Evolutionary conservation across 1,140 invertebrate genomes (phyloP).

Genomic region (Ephestia elutella): DNA sequence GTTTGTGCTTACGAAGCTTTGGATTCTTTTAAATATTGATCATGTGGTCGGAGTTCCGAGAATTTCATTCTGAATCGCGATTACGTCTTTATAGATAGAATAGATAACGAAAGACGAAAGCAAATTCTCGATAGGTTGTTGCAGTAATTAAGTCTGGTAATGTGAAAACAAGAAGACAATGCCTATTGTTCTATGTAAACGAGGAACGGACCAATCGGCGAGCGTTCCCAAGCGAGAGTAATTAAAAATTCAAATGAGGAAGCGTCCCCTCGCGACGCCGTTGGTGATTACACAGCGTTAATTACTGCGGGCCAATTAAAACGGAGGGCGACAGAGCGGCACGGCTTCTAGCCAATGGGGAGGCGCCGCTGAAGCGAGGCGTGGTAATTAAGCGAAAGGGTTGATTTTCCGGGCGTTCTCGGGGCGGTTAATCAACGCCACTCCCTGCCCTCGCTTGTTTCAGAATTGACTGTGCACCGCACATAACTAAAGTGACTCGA

Average conservation of each 20-base stretch:
- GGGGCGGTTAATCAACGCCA: slow-evolving; percentile 54
- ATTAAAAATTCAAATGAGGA: slow-evolving; percentile 73
- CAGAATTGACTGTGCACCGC: background rate
- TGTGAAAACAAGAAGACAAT: slow-evolving; percentile 40
- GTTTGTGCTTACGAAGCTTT: background rate
- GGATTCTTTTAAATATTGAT: background rate
- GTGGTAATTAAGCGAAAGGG: slow-evolving; percentile 72
- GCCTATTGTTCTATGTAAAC: slow-evolving; percentile 42
- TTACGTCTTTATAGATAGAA: background rate
- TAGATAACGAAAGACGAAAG: background rate
- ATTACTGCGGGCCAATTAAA: slow-evolving; percentile 70
- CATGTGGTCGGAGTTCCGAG: background rate
- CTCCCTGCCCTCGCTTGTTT: background rate
- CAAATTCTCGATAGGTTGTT: background rate
- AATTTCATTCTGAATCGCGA: background rate
- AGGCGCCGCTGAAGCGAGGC: slow-evolving; percentile 54
- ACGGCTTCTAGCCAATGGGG: slow-evolving; percentile 45
- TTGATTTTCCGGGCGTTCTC: slow-evolving; percentile 63
- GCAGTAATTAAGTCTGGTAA: slow-evolving; percentile 1
- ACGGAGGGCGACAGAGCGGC: slow-evolving; percentile 43
- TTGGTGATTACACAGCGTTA: slow-evolving; percentile 66
- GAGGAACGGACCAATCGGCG: slow-evolving; percentile 47
- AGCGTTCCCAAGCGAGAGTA: slow-evolving; percentile 32
- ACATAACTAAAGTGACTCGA: background rate
- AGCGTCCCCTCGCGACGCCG: slow-evolving; percentile 51